These are phyloP conservation scores for Diuraphis noxia DNA, from an alignment of 1,140 invertebrate species.

Conservation along the genomic window DNA sequence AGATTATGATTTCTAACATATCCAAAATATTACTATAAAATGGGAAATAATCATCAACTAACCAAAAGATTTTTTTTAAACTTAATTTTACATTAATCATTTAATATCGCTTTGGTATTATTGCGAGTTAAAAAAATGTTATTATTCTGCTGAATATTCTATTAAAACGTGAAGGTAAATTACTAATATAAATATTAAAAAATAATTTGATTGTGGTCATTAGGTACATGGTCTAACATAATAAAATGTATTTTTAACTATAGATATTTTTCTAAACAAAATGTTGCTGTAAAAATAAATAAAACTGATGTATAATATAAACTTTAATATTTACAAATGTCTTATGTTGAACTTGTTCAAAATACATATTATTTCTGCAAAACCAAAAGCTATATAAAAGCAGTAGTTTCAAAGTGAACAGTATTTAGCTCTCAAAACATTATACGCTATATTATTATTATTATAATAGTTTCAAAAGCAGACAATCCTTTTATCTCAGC, in stretches of 20 bases:
- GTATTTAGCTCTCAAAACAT: neutral
- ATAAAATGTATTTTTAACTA: neutral
- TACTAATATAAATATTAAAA: neutral
- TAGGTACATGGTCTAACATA: neutral
- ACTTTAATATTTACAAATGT: neutral
- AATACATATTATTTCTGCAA: neutral
- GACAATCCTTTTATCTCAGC: neutral
- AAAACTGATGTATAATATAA: neutral
- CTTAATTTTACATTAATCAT: neutral
- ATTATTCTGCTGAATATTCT: neutral
- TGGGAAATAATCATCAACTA: neutral
- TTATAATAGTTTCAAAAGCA: neutral
- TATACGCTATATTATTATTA: neutral
- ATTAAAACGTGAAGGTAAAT: neutral
- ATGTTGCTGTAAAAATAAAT: neutral
- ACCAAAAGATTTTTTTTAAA: neutral
- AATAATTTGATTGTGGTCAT: neutral
- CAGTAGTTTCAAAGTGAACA: neutral
- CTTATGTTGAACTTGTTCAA: neutral
- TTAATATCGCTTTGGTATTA: neutral
- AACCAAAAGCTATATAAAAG: neutral
- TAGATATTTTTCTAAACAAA: neutral
- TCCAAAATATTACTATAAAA: neutral
- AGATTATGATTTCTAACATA: neutral
- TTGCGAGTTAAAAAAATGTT: neutral